phyloP scores from a whole-genome alignment of 2,113 vertebrate genomes.

The Barbus barbus region DNA sequence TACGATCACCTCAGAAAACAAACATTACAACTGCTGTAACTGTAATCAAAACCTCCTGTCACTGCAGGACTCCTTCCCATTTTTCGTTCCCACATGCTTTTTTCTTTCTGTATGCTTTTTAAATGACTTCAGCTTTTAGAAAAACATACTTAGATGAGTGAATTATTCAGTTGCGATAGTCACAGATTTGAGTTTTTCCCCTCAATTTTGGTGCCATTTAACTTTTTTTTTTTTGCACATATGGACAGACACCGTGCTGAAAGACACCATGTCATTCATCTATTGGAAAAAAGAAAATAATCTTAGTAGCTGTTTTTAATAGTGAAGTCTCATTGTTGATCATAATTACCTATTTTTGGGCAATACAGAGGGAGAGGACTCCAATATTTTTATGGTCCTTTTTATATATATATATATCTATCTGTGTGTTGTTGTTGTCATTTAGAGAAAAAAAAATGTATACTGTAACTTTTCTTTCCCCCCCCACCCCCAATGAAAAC shows the following conservation, averaged over 20 bases:
- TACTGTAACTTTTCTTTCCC: conserved; percentile 80
- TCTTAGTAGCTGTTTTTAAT: conserved; percentile 85
- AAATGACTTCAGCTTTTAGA: conserved; percentile 68
- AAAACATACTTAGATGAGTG: conserved; percentile 54
- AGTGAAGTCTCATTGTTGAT: conserved; percentile 88
- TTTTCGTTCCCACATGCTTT: conserved; percentile 73
- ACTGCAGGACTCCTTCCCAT: conserved; percentile 64
- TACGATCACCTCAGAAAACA: conserved; percentile 87
- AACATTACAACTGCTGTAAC: conserved; percentile 88
- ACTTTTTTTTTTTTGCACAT: conserved; percentile 61
- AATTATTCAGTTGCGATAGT: conserved; percentile 62
- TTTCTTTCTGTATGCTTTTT: conserved; percentile 57
- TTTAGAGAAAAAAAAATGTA: conserved; percentile 77
- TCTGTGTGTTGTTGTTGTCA: conserved; percentile 83
- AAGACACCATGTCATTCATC: conserved; percentile 61
- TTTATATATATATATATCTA: conserved; percentile 64
- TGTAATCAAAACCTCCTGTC: conserved; percentile 87
- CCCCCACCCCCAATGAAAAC: conserved; percentile 75
- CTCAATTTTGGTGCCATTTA: conserved; percentile 74
- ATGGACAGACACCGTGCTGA: conserved; percentile 61
- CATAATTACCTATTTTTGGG: conserved; percentile 98
- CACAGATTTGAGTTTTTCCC: conserved; percentile 12
- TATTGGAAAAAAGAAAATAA: conserved; percentile 76
- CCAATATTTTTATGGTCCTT: conserved; percentile 91
- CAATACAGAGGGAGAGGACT: conserved; percentile 96